Percentiles rank a stretch among this genome's conserved stretches.
phyloP scores from a whole-genome alignment of 2,797 vertebrate species.

The Lepus townsendii region DNA sequence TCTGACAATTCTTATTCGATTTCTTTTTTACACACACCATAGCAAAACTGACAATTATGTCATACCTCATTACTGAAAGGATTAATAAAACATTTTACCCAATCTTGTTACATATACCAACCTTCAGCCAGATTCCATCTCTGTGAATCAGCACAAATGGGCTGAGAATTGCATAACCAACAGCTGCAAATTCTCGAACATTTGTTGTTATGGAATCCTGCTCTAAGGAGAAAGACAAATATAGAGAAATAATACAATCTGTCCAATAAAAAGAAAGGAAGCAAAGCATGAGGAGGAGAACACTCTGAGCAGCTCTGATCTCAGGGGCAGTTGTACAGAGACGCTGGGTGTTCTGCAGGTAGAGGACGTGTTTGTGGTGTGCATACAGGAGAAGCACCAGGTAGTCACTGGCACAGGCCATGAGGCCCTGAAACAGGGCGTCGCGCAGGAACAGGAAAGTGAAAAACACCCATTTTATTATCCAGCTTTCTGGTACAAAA shows the following conservation, averaged over 20 bases:
- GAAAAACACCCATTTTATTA: neutral
- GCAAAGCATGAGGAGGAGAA: constrained; percentile 49
- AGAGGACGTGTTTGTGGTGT: neutral
- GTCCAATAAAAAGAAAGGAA: constrained; percentile 41
- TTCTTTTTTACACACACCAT: no score
- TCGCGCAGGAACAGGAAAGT: neutral
- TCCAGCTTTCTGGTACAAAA: neutral
- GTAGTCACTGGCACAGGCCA: neutral
- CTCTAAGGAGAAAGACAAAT: neutral
- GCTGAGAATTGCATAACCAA: constrained; percentile 38
- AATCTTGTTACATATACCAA: neutral
- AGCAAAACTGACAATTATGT: neutral
- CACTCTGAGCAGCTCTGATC: neutral
- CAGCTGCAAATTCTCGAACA: neutral
- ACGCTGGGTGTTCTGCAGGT: neutral
- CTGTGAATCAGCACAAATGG: constrained; percentile 55
- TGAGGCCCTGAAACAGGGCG: neutral
- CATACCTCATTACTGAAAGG: no score
- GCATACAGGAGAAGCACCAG: neutral
- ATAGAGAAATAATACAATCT: constrained; percentile 3
- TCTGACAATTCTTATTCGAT: no score
- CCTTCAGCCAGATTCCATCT: neutral
- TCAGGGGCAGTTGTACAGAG: neutral
- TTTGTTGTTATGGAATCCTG: neutral
- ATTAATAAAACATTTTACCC: no score